Percentiles rank a stretch among this genome's conserved stretches.
Conservation (phyloP, 2,797 vertebrate species). For the Alectoris magna region DNA sequence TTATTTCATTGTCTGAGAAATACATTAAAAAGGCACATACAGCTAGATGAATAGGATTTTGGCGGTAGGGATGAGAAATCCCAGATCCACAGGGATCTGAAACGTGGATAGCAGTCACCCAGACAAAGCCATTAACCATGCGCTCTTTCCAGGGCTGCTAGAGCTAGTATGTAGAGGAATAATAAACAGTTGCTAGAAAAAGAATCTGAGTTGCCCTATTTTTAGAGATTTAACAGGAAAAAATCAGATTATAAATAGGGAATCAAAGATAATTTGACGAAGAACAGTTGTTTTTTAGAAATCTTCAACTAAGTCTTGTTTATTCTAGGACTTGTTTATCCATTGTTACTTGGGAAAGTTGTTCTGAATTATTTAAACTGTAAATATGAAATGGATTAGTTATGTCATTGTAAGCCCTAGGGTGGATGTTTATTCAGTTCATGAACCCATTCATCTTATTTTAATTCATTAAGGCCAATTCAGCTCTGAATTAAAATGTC, state of each 20-base stretch:
- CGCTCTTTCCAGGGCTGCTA: not conserved
- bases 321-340: not conserved
- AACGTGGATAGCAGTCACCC: not conserved
- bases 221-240: not conserved
- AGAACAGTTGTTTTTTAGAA: not conserved
- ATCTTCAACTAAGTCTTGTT: not conserved
- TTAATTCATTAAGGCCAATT: conserved; percentile 7
- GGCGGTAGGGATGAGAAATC: not conserved
- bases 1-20: not conserved
- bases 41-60: not conserved
- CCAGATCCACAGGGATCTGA: not conserved
- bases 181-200: conserved; percentile 21
- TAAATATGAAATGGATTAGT: conserved; percentile 26
- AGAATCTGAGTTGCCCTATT: not conserved
- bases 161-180: not conserved
- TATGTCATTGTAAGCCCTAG: conserved; percentile 16
- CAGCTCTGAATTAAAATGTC: conserved; percentile 23
- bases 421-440: conserved; percentile 24
- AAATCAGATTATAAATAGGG: not conserved
- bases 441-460: conserved; percentile 32
- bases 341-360: not conserved
- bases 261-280: not conserved
- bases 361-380: conserved; percentile 23
- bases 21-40: not conserved
- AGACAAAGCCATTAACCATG: not conserved